Base-by-base conservation (phyloP, 2,888 invertebrate genomes). In the Hirtodrosophila histrioides region DNA sequence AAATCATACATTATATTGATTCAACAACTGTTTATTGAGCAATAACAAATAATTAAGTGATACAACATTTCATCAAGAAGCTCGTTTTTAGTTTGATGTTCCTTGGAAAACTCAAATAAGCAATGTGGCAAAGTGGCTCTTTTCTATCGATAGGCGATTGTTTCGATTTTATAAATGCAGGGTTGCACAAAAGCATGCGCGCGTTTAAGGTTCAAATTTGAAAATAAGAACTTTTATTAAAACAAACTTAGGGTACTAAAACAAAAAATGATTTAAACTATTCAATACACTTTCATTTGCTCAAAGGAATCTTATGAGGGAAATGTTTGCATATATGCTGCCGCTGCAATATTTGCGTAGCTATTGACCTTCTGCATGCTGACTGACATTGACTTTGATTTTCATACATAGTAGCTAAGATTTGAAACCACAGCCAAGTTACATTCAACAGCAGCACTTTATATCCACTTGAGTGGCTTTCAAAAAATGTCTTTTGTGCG, bases 401-500 rank as follows among this genome's bases (percentile, higher is more conserved):
- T 67, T 54, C 7, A 33, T 45, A 43, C 37, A 60, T 40, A 36
- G 58, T 17, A 36, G 58, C 35, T 50, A 54, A 67, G 56, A 73
- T 65, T 67, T 67, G 44, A 49, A 77, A 43, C 57, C 50, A 46
- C 41, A 65, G 62, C 45, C 44, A 43, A 35, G 58, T 27, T n/a
- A 46, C 10, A 72, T 55, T 62, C 45, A 55, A 24, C 33, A 48
- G 60, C 40, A 62, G 45, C 54, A 64, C 78, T 71, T 61, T 41
- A 68, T 40, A 40, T 11, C 29, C 39, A 67, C 56, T 63, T 57
- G 35, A 60, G 72, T 51, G 60, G 40, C 43, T 63, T 55, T 64
- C 66, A 43, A 58, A 69, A 74, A 63, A 63, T 66, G 56, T 62
- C 79, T 68, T 80, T 85, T 85, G 75, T 85, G 68, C 44, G 27